phyloP scores from a whole-genome alignment of 2,888 invertebrate genomes.

The Chloroclysta siterata region DNA sequence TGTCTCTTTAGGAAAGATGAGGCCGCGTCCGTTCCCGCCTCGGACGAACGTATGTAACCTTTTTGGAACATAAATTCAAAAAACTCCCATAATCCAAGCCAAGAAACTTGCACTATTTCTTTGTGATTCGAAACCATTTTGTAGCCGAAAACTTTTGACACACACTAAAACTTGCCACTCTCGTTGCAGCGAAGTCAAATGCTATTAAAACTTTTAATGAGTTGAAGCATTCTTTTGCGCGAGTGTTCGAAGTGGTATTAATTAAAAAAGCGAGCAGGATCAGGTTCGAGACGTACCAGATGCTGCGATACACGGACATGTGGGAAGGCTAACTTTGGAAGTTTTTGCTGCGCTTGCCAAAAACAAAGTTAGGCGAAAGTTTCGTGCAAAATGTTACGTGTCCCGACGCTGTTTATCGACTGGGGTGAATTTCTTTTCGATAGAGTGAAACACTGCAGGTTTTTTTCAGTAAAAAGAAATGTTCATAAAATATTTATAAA shows the following conservation, averaged over 20 bases:
- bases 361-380: slow-evolving; percentile 50
- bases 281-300: slow-evolving; percentile 59
- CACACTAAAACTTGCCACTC: slow-evolving; percentile 72
- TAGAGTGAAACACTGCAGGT: slow-evolving; percentile 31
- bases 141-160: slow-evolving; percentile 67
- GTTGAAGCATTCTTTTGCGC: slow-evolving; percentile 81
- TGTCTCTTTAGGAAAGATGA: too few species aligned
- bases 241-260: slow-evolving; percentile 82
- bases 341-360: slow-evolving; percentile 51
- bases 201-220: slow-evolving; percentile 85
- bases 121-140: slow-evolving; percentile 47
- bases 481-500: too few species aligned
- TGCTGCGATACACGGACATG: slow-evolving; percentile 50
- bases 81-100: slow-evolving; percentile 34
- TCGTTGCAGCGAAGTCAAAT: slow-evolving; percentile 70
- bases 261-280: slow-evolving; percentile 79
- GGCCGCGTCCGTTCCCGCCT: not conserved
- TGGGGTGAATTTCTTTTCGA: slow-evolving; percentile 35
- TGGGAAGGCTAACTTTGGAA: slow-evolving; percentile 42
- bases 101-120: slow-evolving; percentile 53
- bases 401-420: slow-evolving; percentile 41
- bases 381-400: slow-evolving; percentile 49
- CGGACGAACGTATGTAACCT: slow-evolving; percentile 6
- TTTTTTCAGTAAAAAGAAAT: slow-evolving; percentile 22
- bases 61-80: slow-evolving; percentile 33